Conservation (phyloP, 2,888 invertebrate genomes). For the Agrotis puta region DNA sequence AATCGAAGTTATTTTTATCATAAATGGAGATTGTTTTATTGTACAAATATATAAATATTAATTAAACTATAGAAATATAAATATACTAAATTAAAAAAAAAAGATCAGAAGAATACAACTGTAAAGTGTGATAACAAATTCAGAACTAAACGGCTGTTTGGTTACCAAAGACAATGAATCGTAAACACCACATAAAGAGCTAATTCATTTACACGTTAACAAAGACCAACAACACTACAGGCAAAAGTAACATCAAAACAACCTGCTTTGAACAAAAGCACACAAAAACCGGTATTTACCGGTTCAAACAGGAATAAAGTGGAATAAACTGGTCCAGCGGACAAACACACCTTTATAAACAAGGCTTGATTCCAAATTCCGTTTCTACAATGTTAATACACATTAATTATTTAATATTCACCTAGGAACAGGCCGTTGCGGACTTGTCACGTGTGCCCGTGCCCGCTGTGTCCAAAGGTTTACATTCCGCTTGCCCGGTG, state of each 20-base stretch:
- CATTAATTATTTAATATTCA: constrained; percentile 53
- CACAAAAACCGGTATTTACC: constrained; percentile 47
- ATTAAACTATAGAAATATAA: too few species aligned
- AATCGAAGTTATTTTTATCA: too few species aligned
- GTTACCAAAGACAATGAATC: background rate
- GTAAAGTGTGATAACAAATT: background rate
- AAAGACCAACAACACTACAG: constrained; percentile 21
- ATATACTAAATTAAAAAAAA: too few species aligned
- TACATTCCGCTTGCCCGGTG: constrained; percentile 33
- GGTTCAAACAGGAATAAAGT: constrained; percentile 39
- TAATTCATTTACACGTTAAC: constrained; percentile 10
- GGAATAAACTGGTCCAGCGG: constrained; percentile 21
- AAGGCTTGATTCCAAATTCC: constrained; percentile 40
- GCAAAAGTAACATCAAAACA: constrained; percentile 38
- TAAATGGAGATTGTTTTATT: too few species aligned
- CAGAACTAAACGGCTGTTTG: background rate
- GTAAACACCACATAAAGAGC: background rate
- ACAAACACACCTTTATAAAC: constrained; percentile 50
- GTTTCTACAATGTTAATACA: constrained; percentile 36
- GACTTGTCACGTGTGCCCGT: constrained; percentile 19
- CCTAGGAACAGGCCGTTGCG: constrained; percentile 21
- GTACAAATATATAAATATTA: too few species aligned
- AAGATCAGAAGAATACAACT: too few species aligned
- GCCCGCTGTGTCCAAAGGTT: constrained; percentile 21
- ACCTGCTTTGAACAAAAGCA: constrained; percentile 27